Percentiles rank a stretch among this genome's conserved stretches.
Evolutionary conservation across 2,113 vertebrate species (phyloP).

Genomic region (Sylvicapra grimmia): DNA sequence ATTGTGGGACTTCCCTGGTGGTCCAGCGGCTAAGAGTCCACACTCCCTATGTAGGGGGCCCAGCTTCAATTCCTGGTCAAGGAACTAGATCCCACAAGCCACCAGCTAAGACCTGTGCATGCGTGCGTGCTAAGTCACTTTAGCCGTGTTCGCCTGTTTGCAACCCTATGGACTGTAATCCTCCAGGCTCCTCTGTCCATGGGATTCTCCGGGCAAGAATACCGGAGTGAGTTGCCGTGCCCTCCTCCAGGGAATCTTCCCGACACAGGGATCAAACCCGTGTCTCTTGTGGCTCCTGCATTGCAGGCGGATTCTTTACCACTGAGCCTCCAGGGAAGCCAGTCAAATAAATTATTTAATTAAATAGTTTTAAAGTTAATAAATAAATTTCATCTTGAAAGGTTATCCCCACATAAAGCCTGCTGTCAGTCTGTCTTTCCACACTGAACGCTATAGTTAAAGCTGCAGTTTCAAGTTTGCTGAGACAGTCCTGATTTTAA

Average conservation of each 20-base stretch:
- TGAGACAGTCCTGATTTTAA: not conserved
- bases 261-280: accelerated
- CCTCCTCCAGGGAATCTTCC: not conserved
- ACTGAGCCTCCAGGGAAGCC: not conserved
- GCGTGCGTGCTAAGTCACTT: not conserved
- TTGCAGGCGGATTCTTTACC: not conserved
- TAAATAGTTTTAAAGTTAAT: not conserved
- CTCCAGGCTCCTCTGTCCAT: not conserved
- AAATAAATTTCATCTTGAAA: not conserved
- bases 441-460: not conserved
- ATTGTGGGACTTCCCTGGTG: not conserved
- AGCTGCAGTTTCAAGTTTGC: not conserved
- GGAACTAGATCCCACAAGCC: not conserved
- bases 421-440: not conserved
- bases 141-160: accelerated
- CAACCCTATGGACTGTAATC: not conserved
- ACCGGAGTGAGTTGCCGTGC: accelerated
- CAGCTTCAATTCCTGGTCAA: not conserved
- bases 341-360: not conserved
- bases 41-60: not conserved
- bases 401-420: not conserved
- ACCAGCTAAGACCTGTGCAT: not conserved
- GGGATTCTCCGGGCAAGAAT: not conserved
- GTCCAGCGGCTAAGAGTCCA: not conserved
- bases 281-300: not conserved